Base-by-base conservation (phyloP, 2,888 invertebrate genomes). In the Chalcis sispes region DNA sequence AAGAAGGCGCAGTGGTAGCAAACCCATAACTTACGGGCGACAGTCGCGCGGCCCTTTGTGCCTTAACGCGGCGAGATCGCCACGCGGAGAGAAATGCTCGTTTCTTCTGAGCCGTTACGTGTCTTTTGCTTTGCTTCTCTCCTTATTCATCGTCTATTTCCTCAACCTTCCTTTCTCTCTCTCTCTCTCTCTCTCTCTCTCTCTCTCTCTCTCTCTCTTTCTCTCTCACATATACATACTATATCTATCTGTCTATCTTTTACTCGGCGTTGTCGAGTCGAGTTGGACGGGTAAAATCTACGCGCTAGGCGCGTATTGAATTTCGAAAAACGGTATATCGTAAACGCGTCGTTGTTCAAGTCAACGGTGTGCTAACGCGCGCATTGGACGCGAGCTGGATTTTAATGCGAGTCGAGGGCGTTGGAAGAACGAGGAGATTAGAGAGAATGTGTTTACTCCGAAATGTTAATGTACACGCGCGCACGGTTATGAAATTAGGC, bases 1-100 rank as follows among this genome's bases (percentile, higher is more conserved):
- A n/a, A n/a, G 67, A 58, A 58, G 54, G 25, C 5, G 36, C 20
- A 8, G 56, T 8, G 27, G 67, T 27, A 10, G 48, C 48, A 59
- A 36, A 64, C 78, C 82, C 78, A 83, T 82, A 82, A 82, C 81
- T 83, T 83, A 82, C 59, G 65, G 79, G 81, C 77, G 79, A 81
- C 82, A 80, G 81, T 81, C 81, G 82, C 81, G 80, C 79, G 79
- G 70, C 58, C 80, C 81, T 81, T 83, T 82, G 82, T 69, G 54
- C 79, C 79, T 79, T 77, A n/a, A n/a, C n/a, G n/a, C n/a, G n/a
- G 79, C 72, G 64, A 70, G 67, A 71, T 59, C 72, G 62, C 40
- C 59, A 48, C 58, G 42, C 27, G 27, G 23, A 52, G 36, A 48
- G 25, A 52, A 52, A 46, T n/a, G n/a, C n/a, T n/a, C n/a, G n/a